Evolutionary conservation across 2,888 invertebrate genomes (phyloP), one percentile per base, ranked within the genome.

Genomic region (Drosophila koepferae): DNA sequence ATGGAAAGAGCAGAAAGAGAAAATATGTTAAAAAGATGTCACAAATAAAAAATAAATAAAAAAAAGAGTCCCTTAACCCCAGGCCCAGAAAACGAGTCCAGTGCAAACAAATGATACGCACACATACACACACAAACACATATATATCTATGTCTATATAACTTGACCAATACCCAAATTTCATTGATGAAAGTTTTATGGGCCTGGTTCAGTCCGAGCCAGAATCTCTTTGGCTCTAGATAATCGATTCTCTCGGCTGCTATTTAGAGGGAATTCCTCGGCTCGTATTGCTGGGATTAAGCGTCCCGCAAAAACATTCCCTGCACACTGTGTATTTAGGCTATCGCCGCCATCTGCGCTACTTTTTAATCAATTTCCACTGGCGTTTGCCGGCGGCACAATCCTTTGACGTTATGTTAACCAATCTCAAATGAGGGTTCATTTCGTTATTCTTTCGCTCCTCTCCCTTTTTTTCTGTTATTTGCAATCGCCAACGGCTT

Each of bases 331-430:
- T 89, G 72, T 86, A 81, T 82, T 81, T 81, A 81, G 80, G 81
- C 64, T 77, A 69, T 78, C 71, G 67, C 72, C 55, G 60, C 49
- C 65, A 72, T 54, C 71, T 79, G 63, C 23, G 71, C 58, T 68
- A 65, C 63, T 81, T 86, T 86, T 86, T 89, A 90, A 86, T 86
- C 87, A 90, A 89, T 89, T 90, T 90, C 59, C 64, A 80, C 61
- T 76, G 60, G 68, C 70, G 59, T 63, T 63, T 59, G 69, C 64
- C 72, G 61, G 44, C 65, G 75, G 72, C 74, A 43, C 69, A 82
- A 75, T 70, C 75, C 77, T 72, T 82, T 85, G 62, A 71, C 73
- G 72, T 76, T 72, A 66, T 74, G 66, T 56, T 60, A 73, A 69
- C 59, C 72, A 66, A 58, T 49, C 56, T 31, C 54, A 79, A 83